Base-by-base conservation (phyloP, 2,797 vertebrate genomes). In the Mus caroli region DNA sequence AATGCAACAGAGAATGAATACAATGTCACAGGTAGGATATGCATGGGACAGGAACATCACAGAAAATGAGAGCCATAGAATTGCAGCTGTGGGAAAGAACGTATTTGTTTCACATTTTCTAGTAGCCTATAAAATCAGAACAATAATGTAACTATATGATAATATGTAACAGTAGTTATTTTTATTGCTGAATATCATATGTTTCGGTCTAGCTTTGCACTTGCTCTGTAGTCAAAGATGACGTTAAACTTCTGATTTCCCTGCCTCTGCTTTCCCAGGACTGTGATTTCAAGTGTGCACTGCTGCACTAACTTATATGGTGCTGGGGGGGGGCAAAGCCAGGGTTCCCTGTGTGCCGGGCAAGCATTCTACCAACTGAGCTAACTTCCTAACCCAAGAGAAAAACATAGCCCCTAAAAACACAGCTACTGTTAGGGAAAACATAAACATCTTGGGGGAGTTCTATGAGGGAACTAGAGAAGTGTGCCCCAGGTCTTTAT, bases 401-500 rank as follows among this genome's bases (percentile, higher is more conserved):
- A 37, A 54, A 75, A 31, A 14, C 6, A 31, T 8, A 4, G 17
- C 56, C 20, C n/a, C 3, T 0, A 1, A 11, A 20, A 7, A 1
- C 1, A 43, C 0, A 12, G 28, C 43, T 46, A 64, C 26, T 24
- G 24, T 40, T 60, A 56, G 84, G 40, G 13, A n/a, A 62, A 54
- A 22, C n/a, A 75, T 37, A 37, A 58, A 43, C 60, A 17, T 52
- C 22, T 50, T 34, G 11, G 76, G 58, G 58, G 60, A 58, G 75
- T 88, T 71, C 85, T 84, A 77, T 22, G 22, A 5, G 1, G 64
- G 40, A 54, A 50, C 3, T 46, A 85, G 40, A 92, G 83, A 91
- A 64, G 43, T 20, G 34, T 14, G 6, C 26, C 54, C 3, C 0
- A 2, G 9, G n/a, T 24, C 17, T 22, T 52, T 31, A 6, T 0